These are phyloP conservation scores for Nowickia ferox DNA, from an alignment of 2,888 invertebrate genomes.

Conservation along the genomic window DNA sequence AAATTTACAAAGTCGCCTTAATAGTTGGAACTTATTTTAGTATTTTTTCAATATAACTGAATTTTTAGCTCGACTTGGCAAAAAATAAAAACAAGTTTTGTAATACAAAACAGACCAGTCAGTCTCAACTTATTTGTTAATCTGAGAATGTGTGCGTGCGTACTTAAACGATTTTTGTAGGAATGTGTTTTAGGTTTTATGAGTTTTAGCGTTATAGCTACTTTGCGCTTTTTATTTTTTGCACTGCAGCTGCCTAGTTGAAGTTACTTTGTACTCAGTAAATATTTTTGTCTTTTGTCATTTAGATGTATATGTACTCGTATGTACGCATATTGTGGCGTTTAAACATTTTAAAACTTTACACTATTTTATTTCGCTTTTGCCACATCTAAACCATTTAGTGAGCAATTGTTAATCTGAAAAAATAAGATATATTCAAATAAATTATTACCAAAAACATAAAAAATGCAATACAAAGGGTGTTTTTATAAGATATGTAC, in stretches of 20 bases:
- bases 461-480: neutral
- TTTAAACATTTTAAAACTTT: slow-evolving; percentile 3
- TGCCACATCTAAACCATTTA: slow-evolving; percentile 18
- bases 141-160: slow-evolving; percentile 26
- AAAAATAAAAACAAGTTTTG: slow-evolving; percentile 73
- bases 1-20: slow-evolving; percentile 43
- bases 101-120: slow-evolving; percentile 48
- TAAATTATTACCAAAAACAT: neutral
- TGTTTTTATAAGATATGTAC: too few species aligned
- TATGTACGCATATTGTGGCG: slow-evolving; percentile 15
- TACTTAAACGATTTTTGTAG: slow-evolving; percentile 35
- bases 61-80: slow-evolving; percentile 51
- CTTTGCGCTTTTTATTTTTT: slow-evolving; percentile 26
- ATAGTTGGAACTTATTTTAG: slow-evolving; percentile 44
- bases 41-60: slow-evolving; percentile 50
- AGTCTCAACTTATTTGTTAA: slow-evolving; percentile 43
- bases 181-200: slow-evolving; percentile 48
- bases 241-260: slow-evolving; percentile 48
- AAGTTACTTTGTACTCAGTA: neutral
- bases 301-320: neutral
- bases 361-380: slow-evolving; percentile 2
- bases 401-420: slow-evolving; percentile 17
- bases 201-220: slow-evolving; percentile 17
- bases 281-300: slow-evolving; percentile 40
- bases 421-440: slow-evolving; percentile 9